Evolutionary conservation across 37 sponge, comb jelly and placozoan genomes (phyloP).

Genomic region (Halichondria panicea): DNA sequence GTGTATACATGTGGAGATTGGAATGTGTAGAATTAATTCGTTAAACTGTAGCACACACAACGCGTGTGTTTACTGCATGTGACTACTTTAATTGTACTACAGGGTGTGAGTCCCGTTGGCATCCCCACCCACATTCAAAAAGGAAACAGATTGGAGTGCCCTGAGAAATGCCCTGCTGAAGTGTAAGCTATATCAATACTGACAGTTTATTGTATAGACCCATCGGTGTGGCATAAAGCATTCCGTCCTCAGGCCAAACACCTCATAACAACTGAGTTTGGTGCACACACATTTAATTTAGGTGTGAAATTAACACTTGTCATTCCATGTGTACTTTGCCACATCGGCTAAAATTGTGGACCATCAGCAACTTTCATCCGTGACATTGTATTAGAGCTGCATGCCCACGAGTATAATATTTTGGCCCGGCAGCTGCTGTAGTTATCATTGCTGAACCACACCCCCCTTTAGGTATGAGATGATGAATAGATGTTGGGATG

Average conservation of each 20-base stretch:
- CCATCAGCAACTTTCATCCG: no score
- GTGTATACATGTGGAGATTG: neutral
- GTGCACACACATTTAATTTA: no score
- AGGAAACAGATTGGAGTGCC: conserved; percentile 37
- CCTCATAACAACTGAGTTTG: neutral
- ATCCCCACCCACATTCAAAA: conserved; percentile 12
- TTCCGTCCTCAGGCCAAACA: conserved; percentile 45
- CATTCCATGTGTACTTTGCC: no score
- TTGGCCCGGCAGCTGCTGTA: no score
- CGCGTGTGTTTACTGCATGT: neutral
- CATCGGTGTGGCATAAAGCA: conserved; percentile 22
- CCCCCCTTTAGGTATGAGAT: conserved; percentile 41
- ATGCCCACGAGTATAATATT: no score
- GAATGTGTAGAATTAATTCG: neutral
- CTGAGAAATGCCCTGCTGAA: conserved; percentile 34
- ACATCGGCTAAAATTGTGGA: no score
- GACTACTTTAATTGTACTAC: neutral
- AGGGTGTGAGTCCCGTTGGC: conserved; percentile 31
- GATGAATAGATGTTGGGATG: conserved; percentile 54
- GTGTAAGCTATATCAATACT: conserved; percentile 29
- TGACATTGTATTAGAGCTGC: no score
- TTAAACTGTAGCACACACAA: neutral
- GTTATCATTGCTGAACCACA: neutral
- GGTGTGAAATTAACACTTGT: no score
- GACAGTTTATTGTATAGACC: no score